Conservation (phyloP, 2,113 vertebrate genomes). For the Callionymus lyra region DNA sequence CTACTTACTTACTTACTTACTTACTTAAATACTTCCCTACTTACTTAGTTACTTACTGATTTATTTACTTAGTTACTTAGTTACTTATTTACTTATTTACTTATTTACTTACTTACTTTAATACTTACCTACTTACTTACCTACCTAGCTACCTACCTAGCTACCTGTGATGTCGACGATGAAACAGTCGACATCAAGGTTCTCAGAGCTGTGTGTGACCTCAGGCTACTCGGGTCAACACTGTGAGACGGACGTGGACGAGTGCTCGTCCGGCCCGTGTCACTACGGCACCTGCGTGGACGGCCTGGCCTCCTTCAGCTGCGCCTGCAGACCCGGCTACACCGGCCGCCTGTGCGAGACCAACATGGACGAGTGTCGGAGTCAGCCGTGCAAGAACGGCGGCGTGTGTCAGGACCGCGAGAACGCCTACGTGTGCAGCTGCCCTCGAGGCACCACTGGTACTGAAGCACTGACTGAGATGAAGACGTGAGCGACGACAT, state of each 20-base stretch:
- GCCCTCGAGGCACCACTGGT: conserved; percentile 88
- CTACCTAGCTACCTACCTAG: no score
- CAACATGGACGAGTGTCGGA: conserved; percentile 90
- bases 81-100: no score
- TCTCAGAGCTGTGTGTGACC: no score
- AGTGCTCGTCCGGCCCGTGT: conserved; percentile 82
- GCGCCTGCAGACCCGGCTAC: conserved; percentile 80
- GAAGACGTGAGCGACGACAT: no score
- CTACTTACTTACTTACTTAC: no score
- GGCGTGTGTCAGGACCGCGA: conserved; percentile 84
- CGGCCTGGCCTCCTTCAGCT: conserved; percentile 80
- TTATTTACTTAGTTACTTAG: no score
- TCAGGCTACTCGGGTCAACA: conserved; percentile 79
- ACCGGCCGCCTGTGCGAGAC: conserved; percentile 84
- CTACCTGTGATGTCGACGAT: no score
- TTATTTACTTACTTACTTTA: no score
- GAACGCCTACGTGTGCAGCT: conserved; percentile 79
- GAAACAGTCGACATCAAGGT: no score
- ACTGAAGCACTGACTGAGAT: conserved; percentile 6
- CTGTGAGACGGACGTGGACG: conserved; percentile 81
- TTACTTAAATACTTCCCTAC: no score
- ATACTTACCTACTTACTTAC: no score
- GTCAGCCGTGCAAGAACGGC: conserved; percentile 86
- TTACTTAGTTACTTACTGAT: no score
- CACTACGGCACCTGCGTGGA: conserved; percentile 87